Evolutionary conservation across 2,797 vertebrate species (phyloP), one percentile per base, ranked within the genome.

Genomic region (Oryzias sinensis): DNA sequence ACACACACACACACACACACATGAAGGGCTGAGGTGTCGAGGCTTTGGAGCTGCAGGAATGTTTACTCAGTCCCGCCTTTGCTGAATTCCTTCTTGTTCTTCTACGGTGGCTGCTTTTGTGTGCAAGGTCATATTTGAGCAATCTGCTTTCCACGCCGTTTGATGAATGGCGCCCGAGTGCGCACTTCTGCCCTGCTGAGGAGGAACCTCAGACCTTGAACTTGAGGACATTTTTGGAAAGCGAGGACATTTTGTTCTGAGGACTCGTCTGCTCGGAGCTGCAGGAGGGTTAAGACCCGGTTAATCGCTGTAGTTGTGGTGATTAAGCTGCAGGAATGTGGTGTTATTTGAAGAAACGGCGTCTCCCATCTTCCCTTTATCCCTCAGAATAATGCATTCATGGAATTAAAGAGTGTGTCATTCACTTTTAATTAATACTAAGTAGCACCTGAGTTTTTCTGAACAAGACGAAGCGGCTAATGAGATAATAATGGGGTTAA

Each of bases 41-140:
- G 75, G 64, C 62, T 80, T 74, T 63, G 27, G 54, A 65, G 66
- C 58, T 55, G 61, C 68, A 80, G 76, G 85, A 82, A 74, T 84
- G 81, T 83, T 86, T 75, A 76, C 76, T 58, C 16, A 56, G 79
- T 60, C 64, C 73, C 62, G 45, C 72, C 76, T 80, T 62, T 5
- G 40, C 45, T 71, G 62, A 80, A 84, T 83, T 84, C 80, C 74
- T 82, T 53, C 53, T 56, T 43, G 52, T 63, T 56, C 67, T 77
- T 71, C 56, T 59, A 72, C 71, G 72, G 73, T 61, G 57, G 70
- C 65, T n/a, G 59, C 79, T 72, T 85, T 86, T 85, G 82, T 84
- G 61, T 17, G 14, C 66, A 75, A 75, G 80, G 74, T 82, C 74
- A 70, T 47, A 72, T 86, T 70, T 80, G 65, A 80, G 62, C 46